Conservation (phyloP, 2,888 invertebrate species). For the Pristionchus fissidentatus region DNA sequence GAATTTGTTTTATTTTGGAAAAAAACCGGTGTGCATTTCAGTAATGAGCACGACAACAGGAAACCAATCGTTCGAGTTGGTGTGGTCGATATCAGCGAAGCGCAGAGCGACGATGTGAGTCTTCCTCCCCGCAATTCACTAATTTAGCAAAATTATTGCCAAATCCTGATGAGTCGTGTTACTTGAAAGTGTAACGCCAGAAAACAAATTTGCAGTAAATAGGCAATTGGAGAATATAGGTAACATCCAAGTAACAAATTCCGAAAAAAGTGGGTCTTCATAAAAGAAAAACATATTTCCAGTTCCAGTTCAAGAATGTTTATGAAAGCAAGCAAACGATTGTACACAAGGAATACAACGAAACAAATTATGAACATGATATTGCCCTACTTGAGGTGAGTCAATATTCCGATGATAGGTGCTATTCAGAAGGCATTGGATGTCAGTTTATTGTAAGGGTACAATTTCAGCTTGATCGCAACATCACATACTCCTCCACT, state of each 20-base stretch:
- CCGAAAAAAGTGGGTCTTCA: no score
- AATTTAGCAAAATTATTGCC: no score
- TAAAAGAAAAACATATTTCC: no score
- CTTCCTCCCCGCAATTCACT: background rate
- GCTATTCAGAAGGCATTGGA: no score
- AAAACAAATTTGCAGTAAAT: no score
- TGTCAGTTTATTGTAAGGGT: background rate
- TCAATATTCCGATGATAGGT: background rate
- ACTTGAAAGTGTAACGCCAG: no score
- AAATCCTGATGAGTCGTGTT: no score
- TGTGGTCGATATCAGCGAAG: background rate
- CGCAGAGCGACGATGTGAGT: background rate
- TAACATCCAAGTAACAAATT: no score
- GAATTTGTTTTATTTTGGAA: background rate
- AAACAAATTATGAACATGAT: background rate
- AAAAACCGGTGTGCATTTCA: no score
- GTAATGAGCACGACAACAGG: background rate
- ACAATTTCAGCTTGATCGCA: background rate
- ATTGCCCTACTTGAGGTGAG: constrained; percentile 5
- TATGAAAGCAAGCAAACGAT: background rate
- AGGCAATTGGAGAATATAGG: no score
- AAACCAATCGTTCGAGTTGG: background rate
- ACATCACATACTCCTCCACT: background rate
- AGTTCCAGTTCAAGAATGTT: background rate
- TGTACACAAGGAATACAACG: background rate